Conservation (phyloP, 2,888 invertebrate genomes). For the Conops quadrifasciatus region DNA sequence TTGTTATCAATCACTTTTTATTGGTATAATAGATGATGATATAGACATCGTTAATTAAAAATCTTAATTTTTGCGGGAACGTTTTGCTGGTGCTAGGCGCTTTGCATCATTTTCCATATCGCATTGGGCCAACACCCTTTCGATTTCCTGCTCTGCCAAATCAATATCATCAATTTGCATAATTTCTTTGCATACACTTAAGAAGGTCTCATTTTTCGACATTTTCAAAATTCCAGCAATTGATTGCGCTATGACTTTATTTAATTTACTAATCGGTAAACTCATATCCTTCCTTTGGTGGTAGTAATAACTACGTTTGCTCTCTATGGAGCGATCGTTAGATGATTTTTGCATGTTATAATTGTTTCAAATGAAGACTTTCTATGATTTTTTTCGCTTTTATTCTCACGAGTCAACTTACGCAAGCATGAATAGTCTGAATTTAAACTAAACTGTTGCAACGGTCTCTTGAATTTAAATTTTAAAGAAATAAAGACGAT, state of each 20-base stretch:
- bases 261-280: constrained; percentile 19
- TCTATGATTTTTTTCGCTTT: no score
- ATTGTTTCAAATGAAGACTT: no score
- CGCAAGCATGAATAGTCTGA: no score
- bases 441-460: no score
- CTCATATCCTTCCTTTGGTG: no score
- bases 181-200: constrained; percentile 45
- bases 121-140: constrained; percentile 43
- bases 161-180: constrained; percentile 46
- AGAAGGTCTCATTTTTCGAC: constrained; percentile 24
- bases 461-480: no score
- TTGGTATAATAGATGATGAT: not conserved
- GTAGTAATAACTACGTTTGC: no score
- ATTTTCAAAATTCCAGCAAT: constrained; percentile 14
- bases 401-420: no score
- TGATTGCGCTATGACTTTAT: constrained; percentile 14
- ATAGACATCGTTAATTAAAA: not conserved
- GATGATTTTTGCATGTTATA: no score
- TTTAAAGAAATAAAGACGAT: no score
- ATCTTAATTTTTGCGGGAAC: constrained; percentile 32
- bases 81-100: constrained; percentile 26
- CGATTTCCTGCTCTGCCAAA: constrained; percentile 44
- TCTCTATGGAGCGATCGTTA: no score
- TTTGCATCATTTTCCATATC: constrained; percentile 41
- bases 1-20: no score